A percentile compares a stretch with the other conserved stretches of the same genome.
These are phyloP conservation scores for Stegana nigrithorax DNA, from an alignment of 2,888 invertebrate species.

Conservation along the genomic window DNA sequence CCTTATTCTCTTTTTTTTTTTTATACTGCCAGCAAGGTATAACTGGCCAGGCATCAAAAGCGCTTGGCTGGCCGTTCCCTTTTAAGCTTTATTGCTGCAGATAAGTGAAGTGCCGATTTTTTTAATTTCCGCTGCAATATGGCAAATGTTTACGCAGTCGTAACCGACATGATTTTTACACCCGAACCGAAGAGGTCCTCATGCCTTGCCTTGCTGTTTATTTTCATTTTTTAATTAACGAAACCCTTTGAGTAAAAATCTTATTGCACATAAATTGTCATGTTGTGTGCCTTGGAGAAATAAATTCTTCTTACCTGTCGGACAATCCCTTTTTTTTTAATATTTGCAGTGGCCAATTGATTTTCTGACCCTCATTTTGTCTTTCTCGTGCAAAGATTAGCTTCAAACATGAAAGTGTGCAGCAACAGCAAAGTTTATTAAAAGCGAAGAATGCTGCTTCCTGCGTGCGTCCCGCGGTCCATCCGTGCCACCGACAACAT, in stretches of 20 bases:
- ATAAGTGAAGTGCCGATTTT: no score
- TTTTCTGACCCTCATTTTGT: slow-evolving; percentile 9
- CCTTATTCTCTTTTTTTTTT: not conserved
- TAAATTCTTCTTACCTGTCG: not conserved
- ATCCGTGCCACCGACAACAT: not conserved
- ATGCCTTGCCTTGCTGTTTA: not conserved
- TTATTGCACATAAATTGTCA: not conserved
- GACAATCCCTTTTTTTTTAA: not conserved
- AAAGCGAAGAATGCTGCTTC: no score
- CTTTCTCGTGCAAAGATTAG: no score
- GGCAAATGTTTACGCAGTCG: not conserved
- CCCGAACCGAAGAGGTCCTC: not conserved
- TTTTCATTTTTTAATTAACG: slow-evolving; percentile 5
- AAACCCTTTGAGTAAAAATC: not conserved
- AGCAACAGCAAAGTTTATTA: not conserved
- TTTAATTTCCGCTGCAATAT: slow-evolving; percentile 16
- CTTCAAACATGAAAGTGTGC: not conserved
- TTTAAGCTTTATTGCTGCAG: no score
- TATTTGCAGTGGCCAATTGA: slow-evolving; percentile 12
- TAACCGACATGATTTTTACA: slow-evolving; percentile 6
- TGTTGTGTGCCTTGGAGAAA: not conserved
- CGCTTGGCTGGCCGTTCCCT: no score
- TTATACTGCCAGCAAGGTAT: no score
- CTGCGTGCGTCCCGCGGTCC: no score
- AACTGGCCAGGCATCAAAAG: no score